Evolutionary conservation across 2,888 invertebrate species (phyloP), one percentile per base, ranked within the genome.

Genomic region (Drosophila prostipennis): DNA sequence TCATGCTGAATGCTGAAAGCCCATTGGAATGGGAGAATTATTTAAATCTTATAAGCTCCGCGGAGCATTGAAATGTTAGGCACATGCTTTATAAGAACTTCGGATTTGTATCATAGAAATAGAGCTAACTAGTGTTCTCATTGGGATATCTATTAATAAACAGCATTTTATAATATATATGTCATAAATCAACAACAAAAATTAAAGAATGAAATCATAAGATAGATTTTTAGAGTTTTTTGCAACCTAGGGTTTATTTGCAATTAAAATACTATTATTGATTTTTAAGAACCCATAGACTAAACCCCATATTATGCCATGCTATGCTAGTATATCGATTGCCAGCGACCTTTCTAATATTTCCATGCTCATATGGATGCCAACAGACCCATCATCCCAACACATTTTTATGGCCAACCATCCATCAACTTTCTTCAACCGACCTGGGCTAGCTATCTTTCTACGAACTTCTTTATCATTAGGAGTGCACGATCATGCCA

Each of bases 401-500:
- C 53, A 39, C 68, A 29, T 29, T 67, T 51, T 32, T 43, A 34
- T 69, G 39, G 32, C 52, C 53, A 40, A 40, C 57, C 69, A 58
- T 69, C 45, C 39, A 42, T 46, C 42, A 55, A 61, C 72, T 71
- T 71, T 71, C 61, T 52, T 60, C 16, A 23, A 40, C 11, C 37
- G 32, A 40, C 39, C 39, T 14, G 49, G 36, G 26, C 48, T 39
- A 65, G 70, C 69, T 51, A 75, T 79, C 54, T 72, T 77, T 83
- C 85, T 76, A 72, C 73, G 85, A 86, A 81, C 71, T 86, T 83
- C 80, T 76, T 80, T 87, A 84, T 84, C 87, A 87, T 77, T 68
- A 79, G 81, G 78, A 84, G 82, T 87, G 87, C 83, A 83, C 85
- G 87, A 87, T 87, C 87, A 87, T 76, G 85, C 80, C 85, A 82